These are phyloP conservation scores for Choloepus didactylus DNA, from an alignment of 2,797 vertebrate genomes.

Conservation along the genomic window DNA sequence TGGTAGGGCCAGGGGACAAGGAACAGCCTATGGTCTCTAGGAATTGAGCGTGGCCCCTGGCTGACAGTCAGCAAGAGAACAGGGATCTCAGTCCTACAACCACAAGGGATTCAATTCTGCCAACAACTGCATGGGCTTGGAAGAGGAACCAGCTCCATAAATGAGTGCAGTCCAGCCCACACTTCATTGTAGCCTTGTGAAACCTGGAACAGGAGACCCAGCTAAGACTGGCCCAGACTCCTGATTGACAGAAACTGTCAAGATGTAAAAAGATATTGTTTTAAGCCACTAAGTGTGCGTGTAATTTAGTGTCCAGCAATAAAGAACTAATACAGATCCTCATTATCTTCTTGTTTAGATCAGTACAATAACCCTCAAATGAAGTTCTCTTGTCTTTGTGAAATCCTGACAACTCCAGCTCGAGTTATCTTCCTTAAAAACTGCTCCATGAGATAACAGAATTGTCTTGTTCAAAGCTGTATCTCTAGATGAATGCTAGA, in stretches of 20 bases:
- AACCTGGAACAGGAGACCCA: neutral
- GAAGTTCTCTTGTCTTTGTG: neutral
- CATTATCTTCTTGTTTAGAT: slow-evolving; percentile 46
- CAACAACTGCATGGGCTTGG: neutral
- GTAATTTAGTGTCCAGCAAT: neutral
- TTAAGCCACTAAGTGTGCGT: neutral
- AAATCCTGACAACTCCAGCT: neutral
- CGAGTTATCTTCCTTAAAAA: neutral
- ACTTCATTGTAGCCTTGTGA: neutral
- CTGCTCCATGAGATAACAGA: neutral
- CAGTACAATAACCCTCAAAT: neutral
- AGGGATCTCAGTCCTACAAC: neutral
- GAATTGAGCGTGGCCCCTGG: neutral
- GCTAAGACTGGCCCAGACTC: neutral
- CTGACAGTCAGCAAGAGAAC: neutral
- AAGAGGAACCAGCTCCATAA: neutral
- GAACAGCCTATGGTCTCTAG: neutral
- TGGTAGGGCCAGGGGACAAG: neutral
- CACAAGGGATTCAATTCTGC: neutral
- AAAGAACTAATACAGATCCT: neutral
- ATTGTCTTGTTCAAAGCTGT: neutral
- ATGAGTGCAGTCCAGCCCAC: neutral
- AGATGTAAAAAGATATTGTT: neutral
- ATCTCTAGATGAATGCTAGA: slow-evolving; percentile 5
- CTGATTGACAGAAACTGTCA: neutral